Base-by-base conservation (phyloP, 2,797 vertebrate genomes). In the Manis pentadactyla region DNA sequence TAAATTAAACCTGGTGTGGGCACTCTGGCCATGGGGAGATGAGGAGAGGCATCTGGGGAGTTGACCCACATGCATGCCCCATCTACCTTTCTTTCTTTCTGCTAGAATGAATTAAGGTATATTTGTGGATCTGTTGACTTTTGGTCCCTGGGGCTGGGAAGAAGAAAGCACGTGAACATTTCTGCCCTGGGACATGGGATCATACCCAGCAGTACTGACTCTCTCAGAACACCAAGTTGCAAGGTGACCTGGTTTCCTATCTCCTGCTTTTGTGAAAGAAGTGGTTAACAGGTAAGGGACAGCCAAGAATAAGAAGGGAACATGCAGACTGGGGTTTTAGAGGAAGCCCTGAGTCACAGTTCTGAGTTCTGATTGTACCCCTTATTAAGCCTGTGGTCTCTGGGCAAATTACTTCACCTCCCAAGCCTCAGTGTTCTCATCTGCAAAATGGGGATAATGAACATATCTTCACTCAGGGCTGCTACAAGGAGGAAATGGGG, bases 181-280 rank as follows among this genome's bases (percentile, higher is more conserved):
- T 95, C 71, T 69, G 51, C 27, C 71, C 90, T 29, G 31, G 69
- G 61, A 21, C 59, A 29, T 83, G 86, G 61, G 21, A 74, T 74
- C 31, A 5, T 42, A 83, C 29, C 29, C 61, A 87, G 73, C 81
- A 75, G 19, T 34, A 17, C n/a, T 1, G n/a, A 85, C 10, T 66
- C 34, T 46, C 49, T 51, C 11, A 15, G 61, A 25, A 19, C 11
- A 7, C 74, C 29, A 34, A 21, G 4, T 17, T 46, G 55, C 63
- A 53, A 12, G 13, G 39, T 12, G 11, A 53, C 93, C 94, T 68
- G 79, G 39, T 51, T 71, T 77, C 91, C 66, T 49, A 5, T n/a
- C 64, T 64, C 57, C 64, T 37, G 46, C 73, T 59, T 92, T 73
- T 34, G 37, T 42, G 77, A 88, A 46, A 74, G 25, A 68, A 21